phyloP scores from a whole-genome alignment of 2,113 vertebrate genomes.

The Phyllostomus hastatus region DNA sequence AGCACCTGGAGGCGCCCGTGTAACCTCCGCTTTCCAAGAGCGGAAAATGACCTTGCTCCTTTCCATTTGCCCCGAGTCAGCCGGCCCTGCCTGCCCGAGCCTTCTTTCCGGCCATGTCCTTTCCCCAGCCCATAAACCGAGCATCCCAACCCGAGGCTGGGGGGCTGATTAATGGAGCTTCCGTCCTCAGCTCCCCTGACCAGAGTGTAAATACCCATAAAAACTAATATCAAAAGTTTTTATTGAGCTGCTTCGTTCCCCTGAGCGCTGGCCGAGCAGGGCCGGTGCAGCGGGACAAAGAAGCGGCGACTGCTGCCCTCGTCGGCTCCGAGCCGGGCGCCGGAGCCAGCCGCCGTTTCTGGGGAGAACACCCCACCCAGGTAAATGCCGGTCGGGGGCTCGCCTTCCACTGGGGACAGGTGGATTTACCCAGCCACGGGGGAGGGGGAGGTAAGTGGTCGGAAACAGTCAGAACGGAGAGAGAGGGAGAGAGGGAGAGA shows the following conservation, averaged over 20 bases:
- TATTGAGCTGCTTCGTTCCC: constrained; percentile 52
- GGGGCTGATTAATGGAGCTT: constrained; percentile 51
- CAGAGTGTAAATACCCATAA: constrained; percentile 63
- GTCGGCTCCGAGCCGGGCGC: not conserved
- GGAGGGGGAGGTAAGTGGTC: not conserved
- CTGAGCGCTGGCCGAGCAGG: not conserved
- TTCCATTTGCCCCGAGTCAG: not conserved
- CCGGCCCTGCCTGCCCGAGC: not conserved
- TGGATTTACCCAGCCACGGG: not conserved
- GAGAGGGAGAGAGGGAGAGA: not conserved
- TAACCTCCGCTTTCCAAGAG: constrained; percentile 4
- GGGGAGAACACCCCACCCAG: not conserved
- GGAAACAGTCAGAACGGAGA: not conserved
- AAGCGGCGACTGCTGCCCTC: not conserved
- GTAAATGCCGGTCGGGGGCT: not conserved
- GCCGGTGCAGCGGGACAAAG: constrained; percentile 29
- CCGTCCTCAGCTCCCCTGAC: constrained; percentile 39
- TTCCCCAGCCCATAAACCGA: constrained; percentile 43
- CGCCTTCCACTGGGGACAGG: constrained; percentile 42
- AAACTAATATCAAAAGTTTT: constrained; percentile 71
- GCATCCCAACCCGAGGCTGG: constrained; percentile 33
- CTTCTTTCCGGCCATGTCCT: constrained; percentile 31
- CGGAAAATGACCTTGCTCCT: not conserved
- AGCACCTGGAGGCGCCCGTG: not conserved
- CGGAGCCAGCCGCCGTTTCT: not conserved